Evolutionary conservation across 2,888 invertebrate species (phyloP), one percentile per base, ranked within the genome.

Genomic region (Erynnis tages): DNA sequence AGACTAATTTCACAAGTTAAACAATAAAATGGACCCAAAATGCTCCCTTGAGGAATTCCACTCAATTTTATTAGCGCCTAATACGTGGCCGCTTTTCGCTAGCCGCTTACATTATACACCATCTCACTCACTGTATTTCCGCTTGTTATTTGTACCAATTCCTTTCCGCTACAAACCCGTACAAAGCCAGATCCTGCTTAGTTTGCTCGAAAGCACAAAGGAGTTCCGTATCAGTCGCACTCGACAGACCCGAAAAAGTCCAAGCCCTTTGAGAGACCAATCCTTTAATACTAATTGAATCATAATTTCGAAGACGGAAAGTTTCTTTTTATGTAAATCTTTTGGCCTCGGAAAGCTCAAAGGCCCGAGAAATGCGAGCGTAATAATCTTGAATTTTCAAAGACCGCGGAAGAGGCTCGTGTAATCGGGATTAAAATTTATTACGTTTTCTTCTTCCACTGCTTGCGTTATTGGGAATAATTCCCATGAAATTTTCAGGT

Each of bases 241-340:
- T 75, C 79, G 70, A 60, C 77, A 71, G 78, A 85, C 85, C 86
- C 83, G 78, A 86, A 87, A 88, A 86, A 84, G 71, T 82, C 77
- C 78, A 67, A 69, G 63, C 76, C 84, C 82, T 85, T 86, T 85
- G 84, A 82, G 77, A 69, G 69, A 69, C 78, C 86, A 85, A 86
- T 85, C 85, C 88, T 82, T 85, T 88, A 88, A 89, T 83, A 85
- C 89, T 89, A 88, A 89, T 89, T 88, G 88, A 88, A 89, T 88
- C 85, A 87, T 89, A 88, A 88, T 89, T 87, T 82, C 69, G 71
- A 71, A 79, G 78, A 77, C 79, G 80, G 73, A 79, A 85, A 86
- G 79, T 88, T 88, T 86, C 85, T 86, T 89, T 88, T 87, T 83
- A 87, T 85, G 85, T 79, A 87, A 87, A 87, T 85, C 81, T 85